Conservation (phyloP, 1,140 invertebrate genomes). For the Lasaia peninsularis region DNA sequence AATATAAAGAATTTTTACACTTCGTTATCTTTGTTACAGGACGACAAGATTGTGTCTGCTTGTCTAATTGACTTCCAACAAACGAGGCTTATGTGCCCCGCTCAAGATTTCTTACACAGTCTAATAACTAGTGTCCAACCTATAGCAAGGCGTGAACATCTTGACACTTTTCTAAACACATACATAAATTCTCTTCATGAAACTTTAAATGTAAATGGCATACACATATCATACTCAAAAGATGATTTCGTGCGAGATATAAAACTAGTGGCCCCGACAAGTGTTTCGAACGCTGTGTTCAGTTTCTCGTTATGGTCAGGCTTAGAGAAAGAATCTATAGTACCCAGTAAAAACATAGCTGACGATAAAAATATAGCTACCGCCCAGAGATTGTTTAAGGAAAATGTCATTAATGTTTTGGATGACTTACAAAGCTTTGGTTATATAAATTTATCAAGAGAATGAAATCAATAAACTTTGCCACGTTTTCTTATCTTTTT, state of each 20-base stretch:
- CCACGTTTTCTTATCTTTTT: too few relatives aligned
- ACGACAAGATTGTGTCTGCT: conserved; percentile 21
- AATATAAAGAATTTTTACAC: too few relatives aligned
- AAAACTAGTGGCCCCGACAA: conserved; percentile 22
- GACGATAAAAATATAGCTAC: background rate
- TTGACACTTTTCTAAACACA: conserved; percentile 15
- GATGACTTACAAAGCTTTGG: conserved; percentile 18
- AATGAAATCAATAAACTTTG: too few relatives aligned
- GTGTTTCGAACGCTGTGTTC: conserved; percentile 22
- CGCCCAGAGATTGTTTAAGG: conserved; percentile 6
- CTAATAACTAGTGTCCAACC: conserved; percentile 21
- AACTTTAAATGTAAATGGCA: conserved; percentile 10
- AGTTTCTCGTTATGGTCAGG: conserved; percentile 29
- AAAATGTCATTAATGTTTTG: conserved; percentile 14
- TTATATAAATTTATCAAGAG: background rate
- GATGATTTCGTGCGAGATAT: conserved; percentile 30
- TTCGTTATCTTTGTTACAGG: conserved; percentile 22
- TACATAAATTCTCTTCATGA: conserved; percentile 22
- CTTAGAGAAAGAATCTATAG: conserved; percentile 17
- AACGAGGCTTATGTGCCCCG: conserved; percentile 24
- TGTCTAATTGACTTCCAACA: conserved; percentile 36
- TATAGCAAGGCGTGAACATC: conserved; percentile 14
- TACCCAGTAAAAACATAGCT: conserved; percentile 23
- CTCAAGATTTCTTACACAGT: conserved; percentile 29
- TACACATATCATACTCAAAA: conserved; percentile 1